Base-by-base conservation (phyloP, 2,888 invertebrate species). In the Romanomermis culicivorax region DNA sequence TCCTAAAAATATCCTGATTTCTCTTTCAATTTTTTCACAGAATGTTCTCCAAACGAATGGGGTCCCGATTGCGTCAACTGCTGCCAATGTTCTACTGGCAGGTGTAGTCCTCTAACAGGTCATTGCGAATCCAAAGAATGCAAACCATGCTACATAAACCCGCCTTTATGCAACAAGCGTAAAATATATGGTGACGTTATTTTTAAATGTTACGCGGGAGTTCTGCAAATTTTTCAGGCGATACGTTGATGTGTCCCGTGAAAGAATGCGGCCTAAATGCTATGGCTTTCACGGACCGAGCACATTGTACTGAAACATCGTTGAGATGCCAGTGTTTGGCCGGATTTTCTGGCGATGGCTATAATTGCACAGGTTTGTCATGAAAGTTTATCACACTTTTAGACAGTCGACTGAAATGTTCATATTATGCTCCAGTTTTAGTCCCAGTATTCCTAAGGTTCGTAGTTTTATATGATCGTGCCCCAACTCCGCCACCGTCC, bases 41-140 rank as follows among this genome's bases (percentile, higher is more conserved):
- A 61, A 29, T 67, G 67, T 58, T 57, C 58, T 2, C 53, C 58
- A 20, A 63, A 62, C 2, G 67, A 68, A 57, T 68, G 65, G 64
- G 67, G 67, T 26, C 63, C 61, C 29, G 67, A 67, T 52, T 67
- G 67, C 57, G 61, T n/a, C 27, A 56, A 58, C 49, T 67, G 67
- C 51, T 68, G 67, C 57, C 67, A 68, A 54, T 67, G 67, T 51
- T 56, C 61, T n/a, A 59, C 61, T 30, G 57, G 55, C n/a, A 55
- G 55, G 11, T 67, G 67, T 57, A 57, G 68, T 55, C 53, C 60
- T n/a, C 55, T 59, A 23, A 64, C 58, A n/a, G 67, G 67, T 47
- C 62, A 62, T 42, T 67, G 67, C 57, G 24, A 7, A 2, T n/a
- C 14, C 17, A 11, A n/a, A 30, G 29, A 30, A 11, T 67, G 67